These are phyloP conservation scores for Muschampia plurimacula DNA, from an alignment of 2,888 invertebrate genomes.

Conservation along the genomic window DNA sequence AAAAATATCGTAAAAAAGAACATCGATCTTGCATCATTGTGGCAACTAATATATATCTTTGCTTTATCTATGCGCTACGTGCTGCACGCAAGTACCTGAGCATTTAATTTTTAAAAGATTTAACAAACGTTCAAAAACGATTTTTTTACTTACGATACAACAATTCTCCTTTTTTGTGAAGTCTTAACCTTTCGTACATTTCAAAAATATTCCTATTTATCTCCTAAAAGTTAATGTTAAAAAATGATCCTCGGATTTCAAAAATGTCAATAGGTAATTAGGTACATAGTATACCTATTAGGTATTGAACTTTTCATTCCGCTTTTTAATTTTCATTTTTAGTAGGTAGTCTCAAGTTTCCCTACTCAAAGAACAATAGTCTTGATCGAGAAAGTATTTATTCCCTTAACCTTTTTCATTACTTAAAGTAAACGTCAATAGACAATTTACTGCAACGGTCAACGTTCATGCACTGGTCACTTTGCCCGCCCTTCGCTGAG, in stretches of 20 bases:
- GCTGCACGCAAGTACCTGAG: slow-evolving; percentile 57
- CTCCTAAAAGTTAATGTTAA: too few species aligned
- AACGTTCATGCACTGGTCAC: slow-evolving; percentile 9
- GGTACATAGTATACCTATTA: too few species aligned
- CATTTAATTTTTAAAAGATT: slow-evolving; percentile 42
- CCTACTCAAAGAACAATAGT: too few species aligned
- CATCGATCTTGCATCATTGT: slow-evolving; percentile 72
- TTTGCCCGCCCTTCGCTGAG: slow-evolving; percentile 22
- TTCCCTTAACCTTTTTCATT: slow-evolving; percentile 1
- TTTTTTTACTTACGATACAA: slow-evolving; percentile 13
- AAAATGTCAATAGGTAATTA: too few species aligned
- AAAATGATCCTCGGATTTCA: too few species aligned
- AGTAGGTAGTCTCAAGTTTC: too few species aligned
- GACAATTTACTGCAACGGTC: slow-evolving; percentile 30
- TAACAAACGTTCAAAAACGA: background rate
- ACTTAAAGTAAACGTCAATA: slow-evolving; percentile 28
- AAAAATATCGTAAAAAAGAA: slow-evolving; percentile 56
- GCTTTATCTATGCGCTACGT: slow-evolving; percentile 48
- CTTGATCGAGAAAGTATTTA: background rate
- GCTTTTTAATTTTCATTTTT: too few species aligned
- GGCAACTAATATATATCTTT: slow-evolving; percentile 47
- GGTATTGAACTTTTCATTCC: too few species aligned
- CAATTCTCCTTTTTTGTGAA: too few species aligned
- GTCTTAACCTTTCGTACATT: too few species aligned
- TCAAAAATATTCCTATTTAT: too few species aligned